phyloP scores from a whole-genome alignment of 2,888 invertebrate species.

The Lepidocyrtinus sp. region DNA sequence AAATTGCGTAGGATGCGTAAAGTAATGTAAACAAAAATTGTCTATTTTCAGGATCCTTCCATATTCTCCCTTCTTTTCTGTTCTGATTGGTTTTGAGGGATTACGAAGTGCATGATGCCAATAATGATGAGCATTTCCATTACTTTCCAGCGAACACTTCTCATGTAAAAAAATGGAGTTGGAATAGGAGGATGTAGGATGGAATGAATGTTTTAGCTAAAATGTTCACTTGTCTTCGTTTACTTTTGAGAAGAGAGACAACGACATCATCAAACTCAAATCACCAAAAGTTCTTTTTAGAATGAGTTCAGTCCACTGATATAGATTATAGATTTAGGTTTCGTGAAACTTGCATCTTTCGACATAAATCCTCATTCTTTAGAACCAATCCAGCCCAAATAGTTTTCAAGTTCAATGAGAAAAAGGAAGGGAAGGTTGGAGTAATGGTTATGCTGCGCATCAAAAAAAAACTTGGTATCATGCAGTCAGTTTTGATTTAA shows the following conservation, averaged over 20 bases:
- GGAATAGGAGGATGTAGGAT: not conserved
- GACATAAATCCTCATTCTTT: not conserved
- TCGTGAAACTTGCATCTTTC: not conserved
- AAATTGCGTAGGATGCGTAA: not conserved
- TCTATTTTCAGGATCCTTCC: too few relatives aligned
- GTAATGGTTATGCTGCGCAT: not conserved
- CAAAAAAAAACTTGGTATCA: too few relatives aligned
- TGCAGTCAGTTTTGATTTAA: constrained; percentile 42
- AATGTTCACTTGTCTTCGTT: not conserved
- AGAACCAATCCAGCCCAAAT: not conserved
- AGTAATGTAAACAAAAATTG: not conserved
- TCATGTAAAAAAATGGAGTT: too few relatives aligned
- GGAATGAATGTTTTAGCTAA: not conserved
- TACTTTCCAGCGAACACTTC: too few relatives aligned
- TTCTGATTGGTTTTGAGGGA: not conserved
- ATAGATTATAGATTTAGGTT: not conserved
- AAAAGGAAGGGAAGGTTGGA: not conserved
- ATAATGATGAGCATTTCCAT: not conserved
- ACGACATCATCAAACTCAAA: not conserved
- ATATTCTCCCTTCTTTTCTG: too few relatives aligned
- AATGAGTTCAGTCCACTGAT: not conserved
- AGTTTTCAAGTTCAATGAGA: not conserved
- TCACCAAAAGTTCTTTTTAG: not conserved
- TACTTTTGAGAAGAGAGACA: not conserved
- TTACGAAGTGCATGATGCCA: not conserved